Evolutionary conservation across 1,140 invertebrate genomes (phyloP), one percentile per base, ranked within the genome.

Genomic region (Metopolophium dirhodum): DNA sequence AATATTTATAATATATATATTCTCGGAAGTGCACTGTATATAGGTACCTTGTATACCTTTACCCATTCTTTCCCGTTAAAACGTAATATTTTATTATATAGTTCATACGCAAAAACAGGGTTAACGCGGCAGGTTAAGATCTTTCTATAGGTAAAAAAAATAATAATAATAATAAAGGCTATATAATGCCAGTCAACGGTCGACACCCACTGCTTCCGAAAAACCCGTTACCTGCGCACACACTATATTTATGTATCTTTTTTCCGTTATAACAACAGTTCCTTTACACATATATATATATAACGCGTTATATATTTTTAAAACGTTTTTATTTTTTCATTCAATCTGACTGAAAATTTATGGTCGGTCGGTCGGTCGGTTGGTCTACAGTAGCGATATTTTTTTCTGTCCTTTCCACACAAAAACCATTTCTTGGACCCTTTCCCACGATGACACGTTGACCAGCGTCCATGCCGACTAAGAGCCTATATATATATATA

Each of bases 191-290:
- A 35, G 91, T 92, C 61, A 51, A 92, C 77, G 61, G 57, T 91
- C 68, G 77, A 92, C 91, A 93, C 91, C 91, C 82, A 86, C 82
- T 41, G 91, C 91, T 93, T 93, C 91, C 82, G 91, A 93, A 93
- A 83, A 93, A 86, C 91, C 91, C 91, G 91, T 93, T 93, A 91
- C 82, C 88, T 37, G 37, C 23, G 83, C 2, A 61, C n/a, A 68
- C 49, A n/a, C 51, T 45, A 85, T 41, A 41, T 45, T 14, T 90
- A 2, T 57, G 7, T 90, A 90, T 68, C 20, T 47, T 68, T 57
- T 77, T 91, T 20, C 41, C 68, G 61, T 91, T 91, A 83, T 77
- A 49, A 35, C 30, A 87, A 47, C 45, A 87, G 45, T 88, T 18
- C 35, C 22, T 85, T 23, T 20, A 23, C 41, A 26, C 41, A 41